Percentiles rank a stretch among this genome's conserved stretches.
Conservation (phyloP, 2,888 invertebrate species). For the Limenitis arthemis region DNA sequence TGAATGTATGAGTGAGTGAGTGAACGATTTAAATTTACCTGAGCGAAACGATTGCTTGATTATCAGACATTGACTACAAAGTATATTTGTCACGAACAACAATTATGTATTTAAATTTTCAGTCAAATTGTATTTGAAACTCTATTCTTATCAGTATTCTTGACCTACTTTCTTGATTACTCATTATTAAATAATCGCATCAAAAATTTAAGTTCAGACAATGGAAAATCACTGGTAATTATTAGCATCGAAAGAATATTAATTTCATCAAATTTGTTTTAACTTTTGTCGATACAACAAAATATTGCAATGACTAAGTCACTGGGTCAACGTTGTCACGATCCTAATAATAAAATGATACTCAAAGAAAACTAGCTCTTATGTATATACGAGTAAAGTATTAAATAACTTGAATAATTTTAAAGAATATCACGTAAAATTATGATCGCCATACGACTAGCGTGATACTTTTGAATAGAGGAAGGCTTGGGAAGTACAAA, state of each 20-base stretch:
- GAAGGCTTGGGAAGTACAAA: slow-evolving; percentile 10
- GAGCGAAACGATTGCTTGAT: no score
- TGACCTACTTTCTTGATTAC: no score
- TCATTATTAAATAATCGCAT: no score
- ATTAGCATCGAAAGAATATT: neutral
- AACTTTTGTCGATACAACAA: slow-evolving; percentile 11
- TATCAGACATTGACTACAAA: no score
- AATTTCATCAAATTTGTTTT: slow-evolving; percentile 4
- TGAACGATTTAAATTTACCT: no score
- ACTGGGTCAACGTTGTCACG: slow-evolving; percentile 18
- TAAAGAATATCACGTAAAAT: slow-evolving; percentile 14
- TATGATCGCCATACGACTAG: slow-evolving; percentile 17
- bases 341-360: slow-evolving; percentile 9
- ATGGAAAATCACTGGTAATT: no score
- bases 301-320: slow-evolving; percentile 15
- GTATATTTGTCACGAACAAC: no score
- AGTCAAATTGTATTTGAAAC: no score
- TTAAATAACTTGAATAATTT: neutral
- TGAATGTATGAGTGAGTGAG: no score
- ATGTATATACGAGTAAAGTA: neutral
- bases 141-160: no score
- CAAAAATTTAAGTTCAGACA: no score
- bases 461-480: slow-evolving; percentile 12
- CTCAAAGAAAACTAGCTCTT: neutral
- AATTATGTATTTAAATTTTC: no score